Evolutionary conservation across 2,888 invertebrate genomes (phyloP), one percentile per base, ranked within the genome.

Genomic region (Sturmia bella): DNA sequence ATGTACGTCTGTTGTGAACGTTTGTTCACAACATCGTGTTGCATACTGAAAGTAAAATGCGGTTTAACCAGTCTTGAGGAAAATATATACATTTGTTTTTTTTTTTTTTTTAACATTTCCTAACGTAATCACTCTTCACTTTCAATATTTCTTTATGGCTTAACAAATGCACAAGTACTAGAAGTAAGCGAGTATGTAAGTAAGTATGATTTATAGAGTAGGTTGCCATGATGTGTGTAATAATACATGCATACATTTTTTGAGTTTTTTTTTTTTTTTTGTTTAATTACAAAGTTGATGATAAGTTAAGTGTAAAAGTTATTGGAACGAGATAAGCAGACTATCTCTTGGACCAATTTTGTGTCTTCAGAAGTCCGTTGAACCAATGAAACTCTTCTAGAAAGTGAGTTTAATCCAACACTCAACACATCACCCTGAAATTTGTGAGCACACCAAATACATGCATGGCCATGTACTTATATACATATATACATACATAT

Each of bases 111-210:
- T 68, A 52, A 61, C 50, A 72, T 81, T 76, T 72, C 61, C 81
- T 69, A 74, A 74, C 69, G 69, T 80, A 82, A 82, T 82, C 82
- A 70, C 73, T 77, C 63, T 82, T 82, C 78, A 82, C 82, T 82
- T 82, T 82, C 82, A 78, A 74, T 78, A 68, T 79, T 72, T 75
- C 56, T 74, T 74, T 76, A 61, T 76, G 68, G 52, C 24, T 61
- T 54, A 69, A 68, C 17, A 68, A 76, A 66, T 48, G 41, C 48
- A 59, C 41, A 37, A 41, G 41, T 37, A 48, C 13, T 54, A 27
- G 52, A 7, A 32, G 45, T 45, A 41, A 64, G 21, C n/a, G 41
- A 15, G 21, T 48, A 52, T 15, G n/a, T 52, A 52, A 15, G 21
- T 48, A 52, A 21, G n/a, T 52, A 15, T n/a, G 45, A 24, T 39